Evolutionary conservation across 2,888 invertebrate genomes (phyloP).

Genomic region (Sisyra nigra): DNA sequence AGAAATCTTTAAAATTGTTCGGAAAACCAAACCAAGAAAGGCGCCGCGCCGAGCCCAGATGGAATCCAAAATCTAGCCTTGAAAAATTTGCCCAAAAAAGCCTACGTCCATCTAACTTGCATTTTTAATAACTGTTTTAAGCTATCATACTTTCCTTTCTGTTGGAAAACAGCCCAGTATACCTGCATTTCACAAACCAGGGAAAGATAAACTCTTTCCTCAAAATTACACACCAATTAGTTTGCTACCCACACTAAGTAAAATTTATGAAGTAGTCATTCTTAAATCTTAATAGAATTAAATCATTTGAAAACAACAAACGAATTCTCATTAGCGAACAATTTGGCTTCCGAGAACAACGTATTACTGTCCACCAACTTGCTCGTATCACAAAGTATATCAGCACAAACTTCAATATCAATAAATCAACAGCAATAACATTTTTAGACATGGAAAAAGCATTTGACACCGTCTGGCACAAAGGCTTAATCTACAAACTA

Average conservation of each 20-base stretch:
- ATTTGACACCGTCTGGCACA: slow-evolving; percentile 19
- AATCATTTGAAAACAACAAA: slow-evolving; percentile 11
- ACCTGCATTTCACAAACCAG: too few relatives aligned
- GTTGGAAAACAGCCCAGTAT: too few relatives aligned
- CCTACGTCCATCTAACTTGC: too few relatives aligned
- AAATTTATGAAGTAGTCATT: slow-evolving; percentile 15
- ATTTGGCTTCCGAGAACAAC: slow-evolving; percentile 18
- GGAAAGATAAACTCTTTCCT: too few relatives aligned
- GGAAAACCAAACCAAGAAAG: too few relatives aligned
- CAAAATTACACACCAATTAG: slow-evolving; percentile 14
- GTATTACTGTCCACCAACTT: slow-evolving; percentile 18
- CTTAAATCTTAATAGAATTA: slow-evolving; percentile 12
- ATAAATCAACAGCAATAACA: slow-evolving; percentile 15
- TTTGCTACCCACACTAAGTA: slow-evolving; percentile 11
- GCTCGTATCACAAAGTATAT: slow-evolving; percentile 16
- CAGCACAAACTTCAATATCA: slow-evolving; percentile 15
- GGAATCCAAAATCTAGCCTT: too few relatives aligned
- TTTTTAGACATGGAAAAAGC: slow-evolving; percentile 21
- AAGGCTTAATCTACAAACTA: not conserved
- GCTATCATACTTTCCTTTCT: too few relatives aligned
- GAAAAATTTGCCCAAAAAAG: too few relatives aligned
- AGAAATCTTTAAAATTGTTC: too few relatives aligned
- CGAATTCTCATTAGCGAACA: slow-evolving; percentile 13
- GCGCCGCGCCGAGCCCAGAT: too few relatives aligned
- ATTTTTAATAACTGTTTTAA: too few relatives aligned